Percentiles rank a stretch among this genome's conserved stretches.
These are phyloP conservation scores for Pseudopipra pipra DNA, from an alignment of 2,113 vertebrate species.

Conservation along the genomic window DNA sequence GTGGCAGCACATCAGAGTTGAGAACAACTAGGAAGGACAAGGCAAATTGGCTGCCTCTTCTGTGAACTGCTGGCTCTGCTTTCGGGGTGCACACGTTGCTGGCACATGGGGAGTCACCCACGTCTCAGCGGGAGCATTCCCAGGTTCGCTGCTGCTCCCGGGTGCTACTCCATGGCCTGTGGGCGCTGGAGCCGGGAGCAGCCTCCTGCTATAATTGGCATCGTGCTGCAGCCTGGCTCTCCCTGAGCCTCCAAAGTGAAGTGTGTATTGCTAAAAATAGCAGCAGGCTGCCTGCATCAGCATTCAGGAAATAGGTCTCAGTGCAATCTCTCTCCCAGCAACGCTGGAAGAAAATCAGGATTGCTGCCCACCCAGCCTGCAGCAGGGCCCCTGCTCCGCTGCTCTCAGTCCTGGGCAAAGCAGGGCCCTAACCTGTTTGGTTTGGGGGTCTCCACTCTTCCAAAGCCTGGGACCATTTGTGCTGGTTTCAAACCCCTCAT, in stretches of 20 bases:
- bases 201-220: not conserved
- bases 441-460: not conserved
- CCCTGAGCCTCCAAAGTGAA: conserved; percentile 33
- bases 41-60: not conserved
- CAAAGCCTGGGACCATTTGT: not conserved
- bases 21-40: not conserved
- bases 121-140: not conserved
- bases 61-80: not conserved
- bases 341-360: not conserved
- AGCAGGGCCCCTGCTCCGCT: not conserved
- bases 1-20: not conserved
- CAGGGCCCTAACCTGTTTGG: not conserved
- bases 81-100: not conserved
- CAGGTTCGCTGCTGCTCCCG: not conserved
- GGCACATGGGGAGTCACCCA: not conserved
- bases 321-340: conserved; percentile 45
- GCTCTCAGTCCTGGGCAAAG: not conserved
- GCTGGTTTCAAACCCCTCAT: not conserved
- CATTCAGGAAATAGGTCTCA: conserved; percentile 35
- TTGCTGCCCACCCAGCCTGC: not conserved
- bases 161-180: not conserved
- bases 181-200: not conserved
- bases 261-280: conserved; percentile 59
- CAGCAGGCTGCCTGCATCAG: conserved; percentile 54
- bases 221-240: conserved; percentile 9